These are phyloP conservation scores for Sebastes kiyomatsui DNA, from an alignment of 2,797 vertebrate genomes.

Conservation along the genomic window DNA sequence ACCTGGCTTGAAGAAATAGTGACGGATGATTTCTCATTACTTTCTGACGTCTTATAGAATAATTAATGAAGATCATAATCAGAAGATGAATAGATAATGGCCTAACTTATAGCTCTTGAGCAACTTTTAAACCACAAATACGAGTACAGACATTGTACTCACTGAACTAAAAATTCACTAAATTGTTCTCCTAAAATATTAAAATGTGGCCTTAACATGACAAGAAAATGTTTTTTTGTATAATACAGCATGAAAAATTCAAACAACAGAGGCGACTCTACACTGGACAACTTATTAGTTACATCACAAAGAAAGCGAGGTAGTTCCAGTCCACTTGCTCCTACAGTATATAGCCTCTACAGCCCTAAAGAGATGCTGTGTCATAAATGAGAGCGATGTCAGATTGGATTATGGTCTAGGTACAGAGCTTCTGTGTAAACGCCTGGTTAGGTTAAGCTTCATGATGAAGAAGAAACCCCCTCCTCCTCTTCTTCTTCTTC, in stretches of 20 bases:
- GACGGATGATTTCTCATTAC: not conserved
- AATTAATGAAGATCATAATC: not conserved
- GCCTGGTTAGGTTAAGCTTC: conserved; percentile 60
- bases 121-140: not conserved
- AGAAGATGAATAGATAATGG: not conserved
- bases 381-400: conserved; percentile 68
- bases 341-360: conserved; percentile 3
- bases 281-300: conserved; percentile 7
- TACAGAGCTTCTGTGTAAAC: conserved; percentile 56
- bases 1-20: not conserved
- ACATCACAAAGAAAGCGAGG: conserved; percentile 10
- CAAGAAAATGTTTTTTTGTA: not conserved
- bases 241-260: not conserved
- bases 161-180: not conserved
- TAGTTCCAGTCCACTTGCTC: conserved; percentile 47
- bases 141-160: not conserved
- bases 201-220: not conserved
- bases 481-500: not conserved
- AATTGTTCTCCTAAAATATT: not conserved
- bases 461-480: conserved; percentile 45
- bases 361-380: conserved; percentile 54
- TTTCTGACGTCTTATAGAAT: not conserved
- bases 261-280: not conserved
- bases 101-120: not conserved
- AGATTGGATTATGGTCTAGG: conserved; percentile 57